Base-by-base conservation (phyloP, 2,888 invertebrate species). In the Pyrocoelia pectoralis region DNA sequence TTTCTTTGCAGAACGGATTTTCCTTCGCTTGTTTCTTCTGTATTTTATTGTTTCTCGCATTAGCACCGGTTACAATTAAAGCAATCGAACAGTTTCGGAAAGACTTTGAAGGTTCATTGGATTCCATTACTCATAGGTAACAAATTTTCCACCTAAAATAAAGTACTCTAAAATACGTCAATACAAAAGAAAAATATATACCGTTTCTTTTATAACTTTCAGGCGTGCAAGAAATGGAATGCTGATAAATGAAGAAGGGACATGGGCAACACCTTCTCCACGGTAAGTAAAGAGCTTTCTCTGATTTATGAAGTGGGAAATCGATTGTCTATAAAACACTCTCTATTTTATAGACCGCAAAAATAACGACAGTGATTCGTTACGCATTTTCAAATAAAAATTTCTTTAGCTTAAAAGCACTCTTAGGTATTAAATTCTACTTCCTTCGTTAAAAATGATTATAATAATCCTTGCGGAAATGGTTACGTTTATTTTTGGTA, bases 11-110 rank as follows among this genome's bases (percentile, higher is more conserved):
- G 80, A 78, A 77, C 66, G 77, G 75, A 50, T 76, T 79, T 60
- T 75, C 78, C 29, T 72, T 78, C 52, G 73, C 73, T 17, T 72
- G 77, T 61, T 75, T 79, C 57, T 77, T 79, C 70, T 77, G 81
- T 43, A 76, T 83, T 61, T 56, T 82, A 58, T 67, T 81, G 43
- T 77, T 82, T 58, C 70, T 82, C 43, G 73, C 73, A 8, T 73
- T 80, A 48, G 77, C 79, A 24, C 80, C 82, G 12, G 70, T 82
- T 8, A 74, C 77, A 46, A 71, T 82, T 46, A 78, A 78, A 66
- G 70, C 82, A 58, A 72, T 80, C 24, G 74, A 74, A 53, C 74
- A 74, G 70, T 80, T 79, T 70, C 75, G 74, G 62, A 75, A 73
- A 56, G 53, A 53, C 10, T 66, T 70, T 56, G 74, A 75, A 55